A percentile compares a stretch with the other conserved stretches of the same genome.
These are phyloP conservation scores for Rhineura floridana DNA, from an alignment of 2,113 vertebrate species.

Conservation along the genomic window DNA sequence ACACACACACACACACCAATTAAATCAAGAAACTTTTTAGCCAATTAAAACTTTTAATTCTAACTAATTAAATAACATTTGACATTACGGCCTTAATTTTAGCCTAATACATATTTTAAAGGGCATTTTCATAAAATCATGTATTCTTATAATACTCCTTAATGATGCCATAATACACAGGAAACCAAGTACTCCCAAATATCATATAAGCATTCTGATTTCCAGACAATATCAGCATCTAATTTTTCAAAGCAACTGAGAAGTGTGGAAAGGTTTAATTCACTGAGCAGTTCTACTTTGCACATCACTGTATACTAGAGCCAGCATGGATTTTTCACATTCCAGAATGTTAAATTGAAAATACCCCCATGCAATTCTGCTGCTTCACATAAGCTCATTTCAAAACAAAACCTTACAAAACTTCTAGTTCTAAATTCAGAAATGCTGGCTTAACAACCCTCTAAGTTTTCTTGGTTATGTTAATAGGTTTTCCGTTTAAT, in stretches of 20 bases:
- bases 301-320: too few relatives aligned
- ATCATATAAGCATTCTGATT: rapidly evolving
- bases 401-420: too few relatives aligned
- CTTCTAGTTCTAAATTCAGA: too few relatives aligned
- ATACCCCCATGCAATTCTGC: too few relatives aligned
- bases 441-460: too few relatives aligned
- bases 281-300: neutral
- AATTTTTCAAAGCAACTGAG: neutral
- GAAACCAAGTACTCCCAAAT: neutral
- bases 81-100: neutral
- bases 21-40: neutral
- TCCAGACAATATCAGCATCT: neutral
- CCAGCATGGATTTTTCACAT: too few relatives aligned
- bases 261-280: neutral
- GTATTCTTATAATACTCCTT: neutral
- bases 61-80: too few relatives aligned
- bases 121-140: neutral
- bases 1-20: too few relatives aligned
- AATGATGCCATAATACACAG: neutral
- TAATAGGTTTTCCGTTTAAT: too few relatives aligned
- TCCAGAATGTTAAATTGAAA: too few relatives aligned
- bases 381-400: too few relatives aligned
- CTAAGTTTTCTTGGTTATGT: too few relatives aligned
- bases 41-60: neutral
- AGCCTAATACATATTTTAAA: neutral